Evolutionary conservation across 2,888 invertebrate species (phyloP).

Genomic region (Gasteruption jaculator): DNA sequence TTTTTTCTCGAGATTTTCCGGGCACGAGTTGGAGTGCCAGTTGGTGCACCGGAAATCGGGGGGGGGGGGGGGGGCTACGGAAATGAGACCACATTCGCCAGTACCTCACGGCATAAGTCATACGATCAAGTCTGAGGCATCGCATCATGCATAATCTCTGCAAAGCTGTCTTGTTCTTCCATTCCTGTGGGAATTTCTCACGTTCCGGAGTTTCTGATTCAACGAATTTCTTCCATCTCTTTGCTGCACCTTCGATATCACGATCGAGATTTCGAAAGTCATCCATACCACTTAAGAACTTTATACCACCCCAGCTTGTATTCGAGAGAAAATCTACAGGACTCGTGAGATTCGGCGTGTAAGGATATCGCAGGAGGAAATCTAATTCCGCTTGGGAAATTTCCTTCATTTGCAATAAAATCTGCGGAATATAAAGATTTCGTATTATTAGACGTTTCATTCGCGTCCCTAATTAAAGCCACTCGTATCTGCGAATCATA

Average conservation of each 20-base stretch:
- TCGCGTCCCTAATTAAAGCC: too few relatives aligned
- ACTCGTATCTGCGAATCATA: conserved; percentile 7
- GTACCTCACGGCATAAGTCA: conserved; percentile 87
- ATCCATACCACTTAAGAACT: conserved; percentile 69
- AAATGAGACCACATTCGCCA: too few relatives aligned
- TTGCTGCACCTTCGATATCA: conserved; percentile 86
- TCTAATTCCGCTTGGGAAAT: conserved; percentile 76
- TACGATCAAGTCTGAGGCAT: conserved; percentile 84
- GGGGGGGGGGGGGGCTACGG: too few relatives aligned
- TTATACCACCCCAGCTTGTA: conserved; percentile 77
- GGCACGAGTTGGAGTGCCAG: too few relatives aligned
- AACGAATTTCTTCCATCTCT: conserved; percentile 89
- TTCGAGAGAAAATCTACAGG: conserved; percentile 82
- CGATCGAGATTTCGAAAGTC: conserved; percentile 82
- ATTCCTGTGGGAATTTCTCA: conserved; percentile 92
- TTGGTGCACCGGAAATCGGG: too few relatives aligned
- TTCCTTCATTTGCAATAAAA: conserved; percentile 62
- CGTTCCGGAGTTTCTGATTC: conserved; percentile 91
- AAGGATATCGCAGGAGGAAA: conserved; percentile 81
- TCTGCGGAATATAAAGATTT: conserved; percentile 55
- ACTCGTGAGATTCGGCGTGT: conserved; percentile 67
- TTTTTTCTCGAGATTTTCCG: too few relatives aligned
- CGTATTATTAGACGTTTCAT: too few relatives aligned
- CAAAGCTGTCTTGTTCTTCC: conserved; percentile 84
- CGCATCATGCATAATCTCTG: conserved; percentile 91